phyloP scores from a whole-genome alignment of 1,140 invertebrate species.

The Gonioctena quinquepunctata region DNA sequence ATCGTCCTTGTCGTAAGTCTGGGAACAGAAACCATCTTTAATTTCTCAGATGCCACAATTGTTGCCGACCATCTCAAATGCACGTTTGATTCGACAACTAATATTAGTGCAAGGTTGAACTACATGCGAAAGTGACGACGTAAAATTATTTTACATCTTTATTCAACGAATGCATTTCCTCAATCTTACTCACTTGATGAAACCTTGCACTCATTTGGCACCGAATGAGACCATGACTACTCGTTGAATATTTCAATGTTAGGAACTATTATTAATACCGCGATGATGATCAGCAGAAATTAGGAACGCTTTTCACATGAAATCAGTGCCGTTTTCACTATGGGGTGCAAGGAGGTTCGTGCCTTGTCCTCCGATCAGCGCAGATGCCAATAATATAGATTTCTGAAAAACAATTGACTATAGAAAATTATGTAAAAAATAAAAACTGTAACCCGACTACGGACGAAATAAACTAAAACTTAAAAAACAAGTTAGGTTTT shows the following conservation, averaged over 20 bases:
- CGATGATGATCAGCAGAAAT: constrained; percentile 5
- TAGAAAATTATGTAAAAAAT: too few species aligned
- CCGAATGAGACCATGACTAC: constrained; percentile 43
- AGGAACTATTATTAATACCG: constrained; percentile 33
- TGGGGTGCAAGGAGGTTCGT: too few species aligned
- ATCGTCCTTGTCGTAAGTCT: too few species aligned
- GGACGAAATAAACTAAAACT: too few species aligned
- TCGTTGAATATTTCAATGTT: constrained; percentile 46
- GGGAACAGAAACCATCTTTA: not conserved
- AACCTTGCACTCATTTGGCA: constrained; percentile 52
- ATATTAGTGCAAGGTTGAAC: constrained; percentile 55
- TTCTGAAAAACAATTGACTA: too few species aligned
- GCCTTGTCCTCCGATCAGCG: too few species aligned
- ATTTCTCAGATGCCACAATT: not conserved
- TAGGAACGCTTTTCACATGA: too few species aligned
- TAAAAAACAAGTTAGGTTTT: too few species aligned
- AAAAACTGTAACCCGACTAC: too few species aligned
- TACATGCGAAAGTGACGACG: constrained; percentile 47
- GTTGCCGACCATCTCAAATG: not conserved
- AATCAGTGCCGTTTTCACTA: too few species aligned
- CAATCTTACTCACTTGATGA: constrained; percentile 34
- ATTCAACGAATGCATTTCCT: constrained; percentile 38
- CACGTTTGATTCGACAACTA: constrained; percentile 34
- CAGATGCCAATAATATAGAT: too few species aligned
- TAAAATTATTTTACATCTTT: constrained; percentile 33